Conservation (phyloP, 1,140 invertebrate species). For the Heliothis virescens region DNA sequence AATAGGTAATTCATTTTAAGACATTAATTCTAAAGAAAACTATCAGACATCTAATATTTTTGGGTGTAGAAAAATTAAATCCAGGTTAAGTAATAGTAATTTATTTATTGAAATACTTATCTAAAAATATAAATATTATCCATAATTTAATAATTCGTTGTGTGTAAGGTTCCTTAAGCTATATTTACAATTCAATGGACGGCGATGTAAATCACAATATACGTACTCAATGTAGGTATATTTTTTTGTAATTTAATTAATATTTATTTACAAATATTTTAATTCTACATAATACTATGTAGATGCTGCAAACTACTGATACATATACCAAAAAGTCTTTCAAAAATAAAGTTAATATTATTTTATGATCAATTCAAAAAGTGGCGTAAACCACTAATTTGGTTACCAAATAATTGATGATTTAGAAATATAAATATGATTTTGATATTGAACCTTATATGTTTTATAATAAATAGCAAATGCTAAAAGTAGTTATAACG, state of each 20-base stretch:
- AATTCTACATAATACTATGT: slow-evolving; percentile 76
- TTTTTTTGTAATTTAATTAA: slow-evolving; percentile 43
- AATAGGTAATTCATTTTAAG: no score
- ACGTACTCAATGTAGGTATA: slow-evolving; percentile 79
- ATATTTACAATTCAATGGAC: slow-evolving; percentile 67
- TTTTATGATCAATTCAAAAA: neutral
- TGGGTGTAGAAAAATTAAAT: slow-evolving; percentile 21
- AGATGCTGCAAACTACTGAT: slow-evolving; percentile 31
- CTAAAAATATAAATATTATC: slow-evolving; percentile 76
- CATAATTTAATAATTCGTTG: slow-evolving; percentile 79
- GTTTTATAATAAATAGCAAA: neutral
- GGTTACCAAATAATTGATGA: neutral
- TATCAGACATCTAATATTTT: no score
- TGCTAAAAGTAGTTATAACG: neutral
- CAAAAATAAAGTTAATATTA: neutral
- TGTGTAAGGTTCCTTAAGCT: slow-evolving; percentile 18
- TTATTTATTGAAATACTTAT: slow-evolving; percentile 54
- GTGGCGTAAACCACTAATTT: neutral
- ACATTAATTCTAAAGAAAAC: no score
- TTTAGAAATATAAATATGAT: neutral
- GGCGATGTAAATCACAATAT: slow-evolving; percentile 75
- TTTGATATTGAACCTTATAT: neutral
- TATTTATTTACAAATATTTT: slow-evolving; percentile 51
- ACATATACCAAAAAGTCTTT: neutral
- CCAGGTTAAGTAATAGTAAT: slow-evolving; percentile 42